Conservation (phyloP, 2,113 vertebrate genomes). For the Cyprinodon brontotheroides region DNA sequence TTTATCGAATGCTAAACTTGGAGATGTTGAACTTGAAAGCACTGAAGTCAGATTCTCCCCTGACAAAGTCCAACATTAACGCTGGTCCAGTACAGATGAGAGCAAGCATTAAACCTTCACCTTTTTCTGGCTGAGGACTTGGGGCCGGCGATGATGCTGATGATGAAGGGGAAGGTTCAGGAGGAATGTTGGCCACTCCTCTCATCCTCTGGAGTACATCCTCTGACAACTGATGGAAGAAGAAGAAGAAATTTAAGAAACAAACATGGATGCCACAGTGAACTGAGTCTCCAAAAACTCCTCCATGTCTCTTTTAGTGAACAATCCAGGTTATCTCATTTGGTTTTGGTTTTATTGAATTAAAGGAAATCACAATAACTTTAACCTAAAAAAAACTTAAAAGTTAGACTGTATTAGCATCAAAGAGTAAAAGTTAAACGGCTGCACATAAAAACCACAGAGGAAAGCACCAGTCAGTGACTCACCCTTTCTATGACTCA, state of each 20-base stretch:
- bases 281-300: not conserved
- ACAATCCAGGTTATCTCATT: not conserved
- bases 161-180: slow-evolving; percentile 35
- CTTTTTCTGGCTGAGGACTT: slow-evolving; percentile 49
- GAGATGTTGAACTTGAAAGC: not conserved
- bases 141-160: slow-evolving; percentile 19
- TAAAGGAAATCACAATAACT: not conserved
- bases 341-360: not conserved
- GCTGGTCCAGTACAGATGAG: not conserved
- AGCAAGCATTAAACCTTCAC: not conserved
- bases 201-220: slow-evolving; percentile 80
- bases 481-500: slow-evolving; percentile 66
- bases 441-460: slow-evolving; percentile 43
- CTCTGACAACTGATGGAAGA: slow-evolving; percentile 69
- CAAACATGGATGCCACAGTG: not conserved
- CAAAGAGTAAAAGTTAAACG: slow-evolving; percentile 39
- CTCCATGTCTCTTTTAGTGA: not conserved
- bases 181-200: slow-evolving; percentile 66
- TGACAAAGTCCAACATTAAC: not conserved
- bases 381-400: not conserved
- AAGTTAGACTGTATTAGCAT: not conserved
- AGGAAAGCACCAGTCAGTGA: slow-evolving; percentile 39
- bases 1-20: not conserved
- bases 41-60: not conserved
- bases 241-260: not conserved